Evolutionary conservation across 2,888 invertebrate genomes (phyloP).

Genomic region (Epirrhoe tristata): DNA sequence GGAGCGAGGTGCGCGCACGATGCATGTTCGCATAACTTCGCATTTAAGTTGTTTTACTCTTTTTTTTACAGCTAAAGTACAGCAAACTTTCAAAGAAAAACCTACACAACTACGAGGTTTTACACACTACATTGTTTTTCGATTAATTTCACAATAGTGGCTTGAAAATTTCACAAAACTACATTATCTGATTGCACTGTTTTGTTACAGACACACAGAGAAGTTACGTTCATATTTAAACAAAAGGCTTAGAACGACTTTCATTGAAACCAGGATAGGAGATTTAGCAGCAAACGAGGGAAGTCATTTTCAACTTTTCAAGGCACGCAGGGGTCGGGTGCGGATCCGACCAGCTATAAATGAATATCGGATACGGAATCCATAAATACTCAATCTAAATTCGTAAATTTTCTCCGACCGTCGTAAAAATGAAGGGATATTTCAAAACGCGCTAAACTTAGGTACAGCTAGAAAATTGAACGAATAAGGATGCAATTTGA

Average conservation of each 20-base stretch:
- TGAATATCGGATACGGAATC: conserved; percentile 75
- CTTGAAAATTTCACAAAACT: neutral
- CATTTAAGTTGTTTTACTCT: conserved; percentile 40
- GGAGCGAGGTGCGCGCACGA: conserved; percentile 50
- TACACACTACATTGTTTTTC: neutral
- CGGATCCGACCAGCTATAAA: conserved; percentile 66
- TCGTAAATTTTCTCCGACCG: conserved; percentile 70
- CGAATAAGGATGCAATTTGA: conserved; percentile 11
- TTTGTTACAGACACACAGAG: neutral
- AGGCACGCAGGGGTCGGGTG: conserved; percentile 57
- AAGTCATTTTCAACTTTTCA: conserved; percentile 62
- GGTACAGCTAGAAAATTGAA: conserved; percentile 56
- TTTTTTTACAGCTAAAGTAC: conserved; percentile 36
- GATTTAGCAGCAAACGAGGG: conserved; percentile 46
- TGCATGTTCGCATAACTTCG: conserved; percentile 56
- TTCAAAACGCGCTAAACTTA: conserved; percentile 68
- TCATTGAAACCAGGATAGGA: conserved; percentile 26
- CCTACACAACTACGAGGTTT: conserved; percentile 19
- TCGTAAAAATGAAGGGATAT: conserved; percentile 72
- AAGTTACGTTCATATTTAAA: conserved; percentile 1
- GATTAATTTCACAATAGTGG: neutral
- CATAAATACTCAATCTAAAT: conserved; percentile 80
- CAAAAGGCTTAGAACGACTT: neutral
- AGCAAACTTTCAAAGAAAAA: conserved; percentile 26
- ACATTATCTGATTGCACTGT: too few species aligned